Conservation (phyloP, 2,113 vertebrate genomes). For the rat (Rattus norvegicus) region DNA sequence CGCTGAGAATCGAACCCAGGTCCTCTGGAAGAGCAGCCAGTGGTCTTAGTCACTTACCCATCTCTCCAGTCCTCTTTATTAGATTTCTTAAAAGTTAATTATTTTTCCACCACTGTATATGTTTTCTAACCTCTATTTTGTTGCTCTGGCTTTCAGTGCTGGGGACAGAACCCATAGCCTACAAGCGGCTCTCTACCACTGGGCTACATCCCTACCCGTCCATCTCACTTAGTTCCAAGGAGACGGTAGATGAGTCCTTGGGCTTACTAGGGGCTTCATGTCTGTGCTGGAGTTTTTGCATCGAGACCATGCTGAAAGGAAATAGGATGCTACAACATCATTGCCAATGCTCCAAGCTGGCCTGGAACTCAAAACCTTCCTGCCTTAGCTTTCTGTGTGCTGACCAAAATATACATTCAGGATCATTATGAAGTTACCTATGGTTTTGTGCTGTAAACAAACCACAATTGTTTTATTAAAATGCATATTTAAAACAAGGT, state of each 20-base stretch:
- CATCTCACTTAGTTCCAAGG: conserved; percentile 53
- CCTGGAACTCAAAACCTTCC: background rate
- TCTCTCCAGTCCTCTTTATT: background rate
- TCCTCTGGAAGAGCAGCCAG: background rate
- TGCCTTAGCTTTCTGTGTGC: background rate
- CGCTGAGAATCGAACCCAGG: background rate
- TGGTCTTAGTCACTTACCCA: background rate
- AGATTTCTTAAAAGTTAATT: background rate
- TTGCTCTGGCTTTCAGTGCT: background rate
- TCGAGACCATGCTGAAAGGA: conserved; percentile 58
- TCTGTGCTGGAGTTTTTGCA: background rate
- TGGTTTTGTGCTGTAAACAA: conserved; percentile 72
- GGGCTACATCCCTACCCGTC: background rate
- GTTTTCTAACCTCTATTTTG: background rate
- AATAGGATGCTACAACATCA: conserved; percentile 72
- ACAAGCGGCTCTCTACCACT: too few species aligned
- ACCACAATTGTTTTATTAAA: conserved; percentile 77
- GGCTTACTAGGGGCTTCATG: conserved; percentile 21
- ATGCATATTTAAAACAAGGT: conserved; percentile 48
- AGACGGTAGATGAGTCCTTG: conserved; percentile 34
- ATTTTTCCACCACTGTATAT: background rate
- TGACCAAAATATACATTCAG: conserved; percentile 64
- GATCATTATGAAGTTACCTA: conserved; percentile 73
- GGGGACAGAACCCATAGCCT: background rate
- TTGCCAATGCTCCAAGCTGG: background rate